phyloP scores from a whole-genome alignment of 2,113 vertebrate species.

The Brevimyrus niger region DNA sequence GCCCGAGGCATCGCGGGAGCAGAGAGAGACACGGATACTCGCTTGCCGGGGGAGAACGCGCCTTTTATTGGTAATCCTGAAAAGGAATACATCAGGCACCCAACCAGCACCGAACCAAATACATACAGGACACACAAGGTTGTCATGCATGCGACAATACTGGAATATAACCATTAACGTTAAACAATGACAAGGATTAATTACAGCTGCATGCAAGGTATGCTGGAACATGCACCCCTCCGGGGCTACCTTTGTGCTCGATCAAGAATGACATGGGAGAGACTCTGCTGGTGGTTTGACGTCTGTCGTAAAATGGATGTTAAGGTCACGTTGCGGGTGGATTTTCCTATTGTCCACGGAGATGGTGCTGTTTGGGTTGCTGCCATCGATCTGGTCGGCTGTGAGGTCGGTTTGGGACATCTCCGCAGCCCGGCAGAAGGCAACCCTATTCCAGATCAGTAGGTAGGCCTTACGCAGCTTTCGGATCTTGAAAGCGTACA shows the following conservation, averaged over 20 bases:
- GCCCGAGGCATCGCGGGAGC: no score
- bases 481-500: constrained; percentile 51
- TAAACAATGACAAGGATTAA: no score
- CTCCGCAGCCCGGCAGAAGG: constrained; percentile 11
- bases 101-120: no score
- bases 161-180: no score
- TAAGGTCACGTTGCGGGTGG: neutral
- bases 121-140: no score
- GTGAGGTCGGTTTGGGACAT: neutral
- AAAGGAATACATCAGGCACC: no score
- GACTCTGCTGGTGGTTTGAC: neutral
- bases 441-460: constrained; percentile 44
- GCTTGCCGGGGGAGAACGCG: no score
- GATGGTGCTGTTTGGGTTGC: neutral
- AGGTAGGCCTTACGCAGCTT: constrained; percentile 46
- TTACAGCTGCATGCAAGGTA: no score
- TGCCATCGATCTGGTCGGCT: neutral
- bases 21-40: no score
- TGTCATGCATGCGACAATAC: no score
- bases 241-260: neutral
- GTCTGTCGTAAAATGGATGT: neutral
- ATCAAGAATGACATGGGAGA: neutral
- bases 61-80: no score
- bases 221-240: no score
- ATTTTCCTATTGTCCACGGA: neutral